Evolutionary conservation across 2,113 vertebrate species (phyloP).

Genomic region (Triplophysa dalaica): DNA sequence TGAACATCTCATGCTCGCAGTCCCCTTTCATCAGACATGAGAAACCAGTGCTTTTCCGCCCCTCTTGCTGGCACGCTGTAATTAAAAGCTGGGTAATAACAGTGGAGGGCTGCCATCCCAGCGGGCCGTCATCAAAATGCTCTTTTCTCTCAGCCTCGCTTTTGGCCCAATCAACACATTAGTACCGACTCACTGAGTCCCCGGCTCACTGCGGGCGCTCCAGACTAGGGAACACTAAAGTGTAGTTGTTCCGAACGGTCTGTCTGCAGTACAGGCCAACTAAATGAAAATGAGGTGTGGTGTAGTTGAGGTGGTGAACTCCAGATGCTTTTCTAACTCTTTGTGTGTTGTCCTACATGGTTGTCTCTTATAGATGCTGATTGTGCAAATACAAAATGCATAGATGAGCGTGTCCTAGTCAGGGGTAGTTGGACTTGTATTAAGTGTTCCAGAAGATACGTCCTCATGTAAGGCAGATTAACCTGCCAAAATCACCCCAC

Average conservation of each 20-base stretch:
- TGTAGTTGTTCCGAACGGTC: not conserved
- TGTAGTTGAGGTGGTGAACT: not conserved
- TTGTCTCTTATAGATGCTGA: conserved; percentile 12
- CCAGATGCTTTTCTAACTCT: not conserved
- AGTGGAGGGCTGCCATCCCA: conserved; percentile 65
- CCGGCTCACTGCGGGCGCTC: not conserved
- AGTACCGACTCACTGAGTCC: conserved; percentile 55
- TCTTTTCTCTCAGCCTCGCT: conserved; percentile 52
- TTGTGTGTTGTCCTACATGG: conserved; percentile 45
- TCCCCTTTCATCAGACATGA: conserved; percentile 42
- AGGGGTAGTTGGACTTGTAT: conserved; percentile 33
- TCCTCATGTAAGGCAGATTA: not conserved
- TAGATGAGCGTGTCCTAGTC: not conserved
- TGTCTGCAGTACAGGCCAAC: conserved; percentile 5
- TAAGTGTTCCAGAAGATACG: conserved; percentile 9
- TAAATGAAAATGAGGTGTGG: not conserved
- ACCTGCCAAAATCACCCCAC: conserved; percentile 46
- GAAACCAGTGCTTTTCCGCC: conserved; percentile 66
- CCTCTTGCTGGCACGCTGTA: conserved; percentile 63
- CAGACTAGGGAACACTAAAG: conserved; percentile 11
- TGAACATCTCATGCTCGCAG: conserved; percentile 29
- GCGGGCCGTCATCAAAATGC: conserved; percentile 64
- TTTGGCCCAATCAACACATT: conserved; percentile 60
- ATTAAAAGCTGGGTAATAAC: conserved; percentile 71
- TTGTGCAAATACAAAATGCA: conserved; percentile 11